Evolutionary conservation across 1,140 invertebrate species (phyloP).

Genomic region (Diabrotica virgifera): DNA sequence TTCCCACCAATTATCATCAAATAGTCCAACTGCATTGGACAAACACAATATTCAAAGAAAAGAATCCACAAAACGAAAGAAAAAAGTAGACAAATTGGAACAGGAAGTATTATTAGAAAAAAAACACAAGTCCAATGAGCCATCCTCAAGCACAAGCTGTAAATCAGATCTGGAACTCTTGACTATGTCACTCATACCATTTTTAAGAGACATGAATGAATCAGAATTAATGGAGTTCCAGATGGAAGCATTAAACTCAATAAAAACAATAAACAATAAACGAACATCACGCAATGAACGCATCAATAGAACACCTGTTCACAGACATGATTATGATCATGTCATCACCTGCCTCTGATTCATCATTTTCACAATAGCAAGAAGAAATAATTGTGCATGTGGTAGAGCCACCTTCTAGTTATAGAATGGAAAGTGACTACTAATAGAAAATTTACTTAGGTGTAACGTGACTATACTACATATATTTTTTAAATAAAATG

Average conservation of each 20-base stretch:
- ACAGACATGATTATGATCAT: not conserved
- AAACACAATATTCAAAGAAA: too few relatives aligned
- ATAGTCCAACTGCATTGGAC: too few relatives aligned
- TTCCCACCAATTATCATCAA: too few relatives aligned
- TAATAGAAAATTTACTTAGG: too few relatives aligned
- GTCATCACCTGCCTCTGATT: not conserved
- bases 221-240: slow-evolving; percentile 23
- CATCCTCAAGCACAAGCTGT: not conserved
- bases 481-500: too few relatives aligned
- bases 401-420: not conserved
- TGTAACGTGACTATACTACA: too few relatives aligned
- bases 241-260: slow-evolving; percentile 19
- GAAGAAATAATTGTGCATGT: not conserved
- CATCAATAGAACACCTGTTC: not conserved
- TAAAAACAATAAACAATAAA: slow-evolving; percentile 5
- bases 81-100: slow-evolving; percentile 16
- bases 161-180: slow-evolving; percentile 20
- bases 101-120: slow-evolving; percentile 28
- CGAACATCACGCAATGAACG: not conserved
- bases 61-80: slow-evolving; percentile 19
- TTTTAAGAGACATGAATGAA: slow-evolving; percentile 22
- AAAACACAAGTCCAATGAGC: slow-evolving; percentile 10
- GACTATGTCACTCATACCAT: slow-evolving; percentile 19
- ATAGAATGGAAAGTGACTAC: not conserved
- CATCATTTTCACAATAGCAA: too few relatives aligned